Evolutionary conservation across 2,888 invertebrate genomes (phyloP).

Genomic region (Acrobasis repandana): DNA sequence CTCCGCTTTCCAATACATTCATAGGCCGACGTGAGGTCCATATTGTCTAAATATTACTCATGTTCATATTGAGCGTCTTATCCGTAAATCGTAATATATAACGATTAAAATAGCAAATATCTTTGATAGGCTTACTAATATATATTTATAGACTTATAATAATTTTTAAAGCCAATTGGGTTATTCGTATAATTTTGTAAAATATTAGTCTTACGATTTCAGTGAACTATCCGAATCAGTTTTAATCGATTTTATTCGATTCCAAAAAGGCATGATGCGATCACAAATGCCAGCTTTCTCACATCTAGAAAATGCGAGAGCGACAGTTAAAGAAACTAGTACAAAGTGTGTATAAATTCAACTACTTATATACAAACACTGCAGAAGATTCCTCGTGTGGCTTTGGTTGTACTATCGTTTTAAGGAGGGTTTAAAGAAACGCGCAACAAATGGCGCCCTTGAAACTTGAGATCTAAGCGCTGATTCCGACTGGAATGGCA

Average conservation of each 20-base stretch:
- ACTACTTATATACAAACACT: not conserved
- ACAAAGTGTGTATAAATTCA: not conserved
- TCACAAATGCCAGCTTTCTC: not conserved
- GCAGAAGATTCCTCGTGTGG: not conserved
- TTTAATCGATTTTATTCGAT: not conserved
- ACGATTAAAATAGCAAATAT: not conserved
- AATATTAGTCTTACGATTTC: not conserved
- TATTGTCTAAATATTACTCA: not conserved
- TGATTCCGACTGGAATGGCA: too few species aligned
- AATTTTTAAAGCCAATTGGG: not conserved
- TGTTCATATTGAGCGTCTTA: not conserved
- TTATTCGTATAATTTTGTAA: not conserved
- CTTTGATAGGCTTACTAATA: not conserved
- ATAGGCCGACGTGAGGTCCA: not conserved
- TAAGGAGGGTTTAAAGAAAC: too few species aligned
- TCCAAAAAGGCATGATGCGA: not conserved
- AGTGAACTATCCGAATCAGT: not conserved
- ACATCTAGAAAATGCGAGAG: not conserved
- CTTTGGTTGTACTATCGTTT: not conserved
- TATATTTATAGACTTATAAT: not conserved
- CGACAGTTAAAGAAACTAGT: not conserved
- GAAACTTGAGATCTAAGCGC: too few species aligned
- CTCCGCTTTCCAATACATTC: too few species aligned
- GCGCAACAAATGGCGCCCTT: too few species aligned
- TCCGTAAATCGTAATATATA: not conserved